Conservation (phyloP, 2,797 vertebrate species). For the Sebastes kiyomatsui region DNA sequence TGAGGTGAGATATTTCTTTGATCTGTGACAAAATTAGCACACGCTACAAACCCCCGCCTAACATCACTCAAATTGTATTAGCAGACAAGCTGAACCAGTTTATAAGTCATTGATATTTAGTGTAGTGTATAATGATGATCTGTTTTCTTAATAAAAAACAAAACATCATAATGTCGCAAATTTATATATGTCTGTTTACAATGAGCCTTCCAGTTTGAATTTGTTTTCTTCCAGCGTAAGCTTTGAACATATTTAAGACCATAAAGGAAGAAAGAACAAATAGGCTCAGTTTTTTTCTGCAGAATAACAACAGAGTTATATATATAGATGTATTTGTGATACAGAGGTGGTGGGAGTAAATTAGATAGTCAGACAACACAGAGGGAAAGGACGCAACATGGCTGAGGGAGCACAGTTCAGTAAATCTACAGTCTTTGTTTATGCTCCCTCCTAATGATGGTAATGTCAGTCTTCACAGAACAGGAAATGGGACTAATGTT, state of each 20-base stretch:
- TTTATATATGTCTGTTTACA: constrained; percentile 65
- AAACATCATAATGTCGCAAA: constrained; percentile 62
- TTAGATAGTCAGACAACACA: constrained; percentile 43
- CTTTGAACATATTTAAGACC: constrained; percentile 18
- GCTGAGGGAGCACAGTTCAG: constrained; percentile 47
- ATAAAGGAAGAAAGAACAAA: constrained; percentile 32
- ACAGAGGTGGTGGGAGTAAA: constrained; percentile 37
- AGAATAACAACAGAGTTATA: constrained; percentile 42
- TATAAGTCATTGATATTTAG: constrained; percentile 68
- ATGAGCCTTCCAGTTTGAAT: constrained; percentile 31
- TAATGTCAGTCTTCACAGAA: constrained; percentile 48
- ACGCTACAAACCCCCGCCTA: constrained; percentile 32
- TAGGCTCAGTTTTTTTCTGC: constrained; percentile 28
- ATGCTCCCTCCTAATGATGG: constrained; percentile 49
- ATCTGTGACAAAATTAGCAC: constrained; percentile 66
- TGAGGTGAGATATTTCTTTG: constrained; percentile 69
- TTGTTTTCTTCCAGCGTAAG: constrained; percentile 23
- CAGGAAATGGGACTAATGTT: constrained; percentile 59
- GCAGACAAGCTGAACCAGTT: constrained; percentile 60
- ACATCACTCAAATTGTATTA: constrained; percentile 71
- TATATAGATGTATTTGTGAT: constrained; percentile 32
- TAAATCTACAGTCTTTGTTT: constrained; percentile 60
- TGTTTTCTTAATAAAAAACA: constrained; percentile 73
- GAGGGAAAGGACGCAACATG: constrained; percentile 41
- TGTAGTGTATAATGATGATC: constrained; percentile 59